Conservation (phyloP, 2,113 vertebrate species). For the Zosterops pallidus region DNA sequence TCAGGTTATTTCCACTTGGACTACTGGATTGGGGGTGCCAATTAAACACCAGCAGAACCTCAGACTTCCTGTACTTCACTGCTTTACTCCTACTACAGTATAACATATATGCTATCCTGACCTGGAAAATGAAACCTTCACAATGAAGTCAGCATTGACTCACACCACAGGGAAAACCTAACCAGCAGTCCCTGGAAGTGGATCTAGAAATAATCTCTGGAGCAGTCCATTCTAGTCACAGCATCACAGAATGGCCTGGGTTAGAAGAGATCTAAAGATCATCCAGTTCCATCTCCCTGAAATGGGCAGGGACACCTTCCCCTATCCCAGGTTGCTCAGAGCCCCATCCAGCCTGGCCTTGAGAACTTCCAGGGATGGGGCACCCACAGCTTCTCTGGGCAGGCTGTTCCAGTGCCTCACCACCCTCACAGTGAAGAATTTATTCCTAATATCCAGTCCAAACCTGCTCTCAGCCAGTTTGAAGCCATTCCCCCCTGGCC, state of each 20-base stretch:
- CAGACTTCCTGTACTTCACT: not conserved
- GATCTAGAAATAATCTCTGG: not conserved
- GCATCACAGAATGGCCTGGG: not conserved
- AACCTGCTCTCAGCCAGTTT: not conserved
- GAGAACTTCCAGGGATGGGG: not conserved
- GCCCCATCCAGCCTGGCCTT: not conserved
- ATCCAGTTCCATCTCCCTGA: not conserved
- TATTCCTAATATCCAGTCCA: not conserved
- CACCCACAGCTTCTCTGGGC: not conserved
- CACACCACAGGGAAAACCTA: not conserved
- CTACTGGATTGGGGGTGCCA: not conserved
- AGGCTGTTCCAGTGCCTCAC: not conserved
- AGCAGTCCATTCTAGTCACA: not conserved
- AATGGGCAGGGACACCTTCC: not conserved
- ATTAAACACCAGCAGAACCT: not conserved
- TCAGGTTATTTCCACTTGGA: not conserved
- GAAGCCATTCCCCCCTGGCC: not conserved
- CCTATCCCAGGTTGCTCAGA: not conserved
- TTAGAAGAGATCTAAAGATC: not conserved
- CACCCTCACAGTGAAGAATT: not conserved
- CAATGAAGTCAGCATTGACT: not conserved
- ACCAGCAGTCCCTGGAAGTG: not conserved
- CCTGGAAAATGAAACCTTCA: not conserved
- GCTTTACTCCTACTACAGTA: not conserved
- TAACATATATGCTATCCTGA: not conserved